Percentiles rank a stretch among this genome's conserved stretches.
These are phyloP conservation scores for Pomatorhinus ruficollis DNA, from an alignment of 2,113 vertebrate genomes.

Conservation along the genomic window DNA sequence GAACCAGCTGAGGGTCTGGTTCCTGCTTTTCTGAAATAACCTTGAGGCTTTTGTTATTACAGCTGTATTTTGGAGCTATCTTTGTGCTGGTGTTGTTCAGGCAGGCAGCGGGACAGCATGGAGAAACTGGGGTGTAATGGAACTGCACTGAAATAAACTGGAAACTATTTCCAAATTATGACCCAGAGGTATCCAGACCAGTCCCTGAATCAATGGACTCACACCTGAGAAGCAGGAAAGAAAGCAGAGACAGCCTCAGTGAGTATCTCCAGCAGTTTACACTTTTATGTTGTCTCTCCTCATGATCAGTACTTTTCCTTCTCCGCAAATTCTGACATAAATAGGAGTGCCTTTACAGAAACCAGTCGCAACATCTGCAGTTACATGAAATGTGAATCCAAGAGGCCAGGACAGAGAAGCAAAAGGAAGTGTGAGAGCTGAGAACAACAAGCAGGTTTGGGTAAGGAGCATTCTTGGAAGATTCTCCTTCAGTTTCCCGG, in stretches of 20 bases:
- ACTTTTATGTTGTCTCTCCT: neutral
- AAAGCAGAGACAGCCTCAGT: neutral
- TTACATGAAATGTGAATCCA: neutral
- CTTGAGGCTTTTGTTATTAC: constrained; percentile 1
- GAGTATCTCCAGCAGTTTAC: neutral
- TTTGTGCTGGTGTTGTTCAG: neutral
- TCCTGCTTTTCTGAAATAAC: neutral
- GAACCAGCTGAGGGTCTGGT: neutral
- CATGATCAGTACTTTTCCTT: neutral
- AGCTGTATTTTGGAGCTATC: neutral
- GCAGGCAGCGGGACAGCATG: neutral
- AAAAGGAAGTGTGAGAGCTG: neutral
- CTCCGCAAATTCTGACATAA: neutral
- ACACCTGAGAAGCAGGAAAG: neutral
- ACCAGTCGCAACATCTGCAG: neutral
- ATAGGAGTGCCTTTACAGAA: neutral
- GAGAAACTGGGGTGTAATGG: neutral
- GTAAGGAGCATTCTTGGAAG: neutral
- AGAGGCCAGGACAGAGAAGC: neutral
- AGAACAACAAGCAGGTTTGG: neutral
- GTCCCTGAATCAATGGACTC: neutral
- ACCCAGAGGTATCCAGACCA: neutral
- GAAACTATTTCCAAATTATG: neutral
- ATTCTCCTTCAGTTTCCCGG: neutral
- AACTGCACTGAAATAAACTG: neutral